Conservation (phyloP, 2,113 vertebrate species). For the Phrynocephalus versicolor region DNA sequence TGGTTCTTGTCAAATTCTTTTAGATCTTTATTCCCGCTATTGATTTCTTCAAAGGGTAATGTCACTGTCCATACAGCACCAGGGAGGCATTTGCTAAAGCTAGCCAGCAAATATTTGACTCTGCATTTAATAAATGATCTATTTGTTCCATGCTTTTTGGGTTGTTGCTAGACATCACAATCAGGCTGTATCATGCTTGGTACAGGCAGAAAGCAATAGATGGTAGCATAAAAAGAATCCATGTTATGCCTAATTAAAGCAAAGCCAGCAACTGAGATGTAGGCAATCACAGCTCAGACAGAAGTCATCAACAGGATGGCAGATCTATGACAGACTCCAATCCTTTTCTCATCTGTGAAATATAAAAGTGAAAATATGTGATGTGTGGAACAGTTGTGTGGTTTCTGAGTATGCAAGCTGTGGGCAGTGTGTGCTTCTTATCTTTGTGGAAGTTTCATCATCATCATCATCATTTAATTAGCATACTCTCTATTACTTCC, state of each 20-base stretch:
- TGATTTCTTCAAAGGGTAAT: conserved; percentile 12
- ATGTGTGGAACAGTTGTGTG: neutral
- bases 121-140: conserved; percentile 5
- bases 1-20: neutral
- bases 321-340: neutral
- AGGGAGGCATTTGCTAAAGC: neutral
- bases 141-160: neutral
- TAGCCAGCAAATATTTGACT: neutral
- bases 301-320: neutral
- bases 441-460: too few species aligned
- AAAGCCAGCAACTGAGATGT: neutral
- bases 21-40: neutral
- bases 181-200: neutral
- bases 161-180: neutral
- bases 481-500: too few species aligned
- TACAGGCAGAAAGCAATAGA: neutral
- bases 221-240: neutral
- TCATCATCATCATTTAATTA: too few species aligned
- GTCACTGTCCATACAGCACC: neutral
- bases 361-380: neutral
- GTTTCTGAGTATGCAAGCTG: too few species aligned
- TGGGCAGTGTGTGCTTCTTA: too few species aligned
- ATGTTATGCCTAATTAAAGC: neutral
- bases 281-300: neutral
- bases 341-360: neutral